phyloP scores from a whole-genome alignment of 2,888 invertebrate species.

The Nysson spinosus region DNA sequence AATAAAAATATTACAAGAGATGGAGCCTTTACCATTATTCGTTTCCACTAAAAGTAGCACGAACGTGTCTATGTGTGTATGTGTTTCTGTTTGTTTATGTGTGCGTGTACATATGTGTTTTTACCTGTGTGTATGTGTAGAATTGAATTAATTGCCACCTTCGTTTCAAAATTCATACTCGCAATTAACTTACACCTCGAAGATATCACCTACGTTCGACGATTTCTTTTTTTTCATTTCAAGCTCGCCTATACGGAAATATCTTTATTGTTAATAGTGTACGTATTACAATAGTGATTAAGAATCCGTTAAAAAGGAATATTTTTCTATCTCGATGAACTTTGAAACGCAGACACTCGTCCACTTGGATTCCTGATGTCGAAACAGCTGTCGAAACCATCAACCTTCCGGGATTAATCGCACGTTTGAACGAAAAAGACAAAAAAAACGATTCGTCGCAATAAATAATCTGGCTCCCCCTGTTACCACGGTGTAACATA shows the following conservation, averaged over 20 bases:
- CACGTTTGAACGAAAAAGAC: conserved; percentile 47
- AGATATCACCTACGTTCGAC: not conserved
- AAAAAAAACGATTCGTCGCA: no score
- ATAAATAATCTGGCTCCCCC: no score
- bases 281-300: not conserved
- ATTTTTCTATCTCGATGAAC: conserved; percentile 19
- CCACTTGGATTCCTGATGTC: conserved; percentile 56
- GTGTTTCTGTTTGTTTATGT: no score
- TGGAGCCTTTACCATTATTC: conserved; percentile 72
- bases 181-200: conserved; percentile 1
- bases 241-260: no score
- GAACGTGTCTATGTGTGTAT: conserved; percentile 53
- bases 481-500: no score
- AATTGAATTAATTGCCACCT: conserved; percentile 42
- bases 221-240: not conserved
- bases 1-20: conserved; percentile 77
- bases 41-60: conserved; percentile 61
- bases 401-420: conserved; percentile 54
- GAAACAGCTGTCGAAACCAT: conserved; percentile 64
- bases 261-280: not conserved
- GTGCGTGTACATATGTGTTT: no score
- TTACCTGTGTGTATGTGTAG: no score
- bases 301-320: not conserved
- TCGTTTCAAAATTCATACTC: conserved; percentile 43
- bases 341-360: conserved; percentile 49